Percentiles rank a stretch among this genome's conserved stretches.
These are phyloP conservation scores for Drosophila aldrichi DNA, from an alignment of 2,888 invertebrate genomes.

Conservation along the genomic window DNA sequence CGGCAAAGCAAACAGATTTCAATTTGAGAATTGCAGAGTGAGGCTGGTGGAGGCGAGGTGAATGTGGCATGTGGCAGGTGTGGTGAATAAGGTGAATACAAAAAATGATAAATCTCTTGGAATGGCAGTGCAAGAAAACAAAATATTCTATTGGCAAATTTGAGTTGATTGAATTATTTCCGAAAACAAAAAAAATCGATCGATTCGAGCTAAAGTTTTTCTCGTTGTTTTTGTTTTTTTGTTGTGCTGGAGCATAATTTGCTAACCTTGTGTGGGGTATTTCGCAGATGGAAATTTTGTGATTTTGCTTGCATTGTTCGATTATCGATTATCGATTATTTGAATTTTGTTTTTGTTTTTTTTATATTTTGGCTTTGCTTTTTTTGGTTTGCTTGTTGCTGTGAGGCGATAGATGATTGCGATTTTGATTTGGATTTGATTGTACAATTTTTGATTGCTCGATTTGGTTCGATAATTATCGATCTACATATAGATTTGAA, in stretches of 20 bases:
- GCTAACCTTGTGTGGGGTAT: constrained; percentile 76
- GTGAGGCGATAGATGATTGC: constrained; percentile 57
- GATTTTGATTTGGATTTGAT: constrained; percentile 37
- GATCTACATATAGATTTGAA: not conserved
- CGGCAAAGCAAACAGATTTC: not conserved
- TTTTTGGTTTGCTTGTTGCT: constrained; percentile 14
- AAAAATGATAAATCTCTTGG: not conserved
- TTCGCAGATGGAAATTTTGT: constrained; percentile 79
- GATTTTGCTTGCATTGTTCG: constrained; percentile 75
- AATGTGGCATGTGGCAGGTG: not conserved
- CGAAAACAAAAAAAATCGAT: not conserved
- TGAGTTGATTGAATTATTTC: constrained; percentile 15
- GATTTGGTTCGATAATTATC: constrained; percentile 4
- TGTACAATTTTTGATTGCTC: constrained; percentile 30
- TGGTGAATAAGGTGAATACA: constrained; percentile 3
- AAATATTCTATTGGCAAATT: constrained; percentile 69
- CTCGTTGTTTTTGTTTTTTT: constrained; percentile 1
- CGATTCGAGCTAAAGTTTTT: constrained; percentile 11
- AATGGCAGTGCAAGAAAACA: constrained; percentile 2
- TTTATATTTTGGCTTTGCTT: constrained; percentile 17
- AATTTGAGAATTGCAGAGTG: constrained; percentile 6
- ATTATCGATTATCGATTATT: constrained; percentile 28
- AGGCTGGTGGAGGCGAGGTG: constrained; percentile 11
- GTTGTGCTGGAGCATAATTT: constrained; percentile 38
- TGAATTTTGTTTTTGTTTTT: constrained; percentile 39